Evolutionary conservation across 2,888 invertebrate species (phyloP).

Genomic region (Watsonalla binaria): DNA sequence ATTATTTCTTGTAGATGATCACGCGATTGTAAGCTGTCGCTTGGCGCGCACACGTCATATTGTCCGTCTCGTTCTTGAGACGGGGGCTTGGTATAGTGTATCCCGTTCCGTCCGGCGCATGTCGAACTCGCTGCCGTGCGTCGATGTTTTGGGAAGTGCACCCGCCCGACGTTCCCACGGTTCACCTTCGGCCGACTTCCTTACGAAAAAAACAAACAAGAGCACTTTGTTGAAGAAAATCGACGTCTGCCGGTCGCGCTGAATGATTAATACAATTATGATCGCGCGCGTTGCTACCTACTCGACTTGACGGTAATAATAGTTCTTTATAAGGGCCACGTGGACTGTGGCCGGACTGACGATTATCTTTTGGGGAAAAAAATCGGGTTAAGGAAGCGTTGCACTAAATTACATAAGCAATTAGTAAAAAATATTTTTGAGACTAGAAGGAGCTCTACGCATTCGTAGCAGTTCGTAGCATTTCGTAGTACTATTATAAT

Average conservation of each 20-base stretch:
- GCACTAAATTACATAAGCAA: slow-evolving; percentile 24
- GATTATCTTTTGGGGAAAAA: slow-evolving; percentile 26
- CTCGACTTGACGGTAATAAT: slow-evolving; percentile 63
- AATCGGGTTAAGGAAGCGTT: slow-evolving; percentile 33
- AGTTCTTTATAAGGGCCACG: slow-evolving; percentile 71
- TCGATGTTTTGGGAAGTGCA: slow-evolving; percentile 80
- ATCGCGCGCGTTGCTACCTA: slow-evolving; percentile 72
- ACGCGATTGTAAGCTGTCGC: slow-evolving; percentile 78
- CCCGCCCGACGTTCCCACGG: slow-evolving; percentile 79
- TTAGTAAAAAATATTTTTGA: slow-evolving; percentile 13
- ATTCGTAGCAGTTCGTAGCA: slow-evolving; percentile 18
- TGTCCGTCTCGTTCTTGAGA: slow-evolving; percentile 36
- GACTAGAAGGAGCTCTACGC: slow-evolving; percentile 10
- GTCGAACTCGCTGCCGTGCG: slow-evolving; percentile 75
- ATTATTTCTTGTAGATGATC: slow-evolving; percentile 79
- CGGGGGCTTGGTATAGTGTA: slow-evolving; percentile 16
- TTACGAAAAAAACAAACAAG: slow-evolving; percentile 79
- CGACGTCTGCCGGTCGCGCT: slow-evolving; percentile 77
- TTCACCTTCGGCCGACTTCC: slow-evolving; percentile 77
- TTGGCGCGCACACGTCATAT: slow-evolving; percentile 75
- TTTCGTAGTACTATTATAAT: slow-evolving; percentile 11
- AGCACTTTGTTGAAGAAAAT: slow-evolving; percentile 78
- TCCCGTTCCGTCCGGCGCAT: slow-evolving; percentile 63
- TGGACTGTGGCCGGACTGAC: slow-evolving; percentile 44
- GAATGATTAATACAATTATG: slow-evolving; percentile 79